Percentiles rank a stretch among this genome's conserved stretches.
Evolutionary conservation across 2,888 invertebrate genomes (phyloP).

Genomic region (Psylliodes chrysocephalus): DNA sequence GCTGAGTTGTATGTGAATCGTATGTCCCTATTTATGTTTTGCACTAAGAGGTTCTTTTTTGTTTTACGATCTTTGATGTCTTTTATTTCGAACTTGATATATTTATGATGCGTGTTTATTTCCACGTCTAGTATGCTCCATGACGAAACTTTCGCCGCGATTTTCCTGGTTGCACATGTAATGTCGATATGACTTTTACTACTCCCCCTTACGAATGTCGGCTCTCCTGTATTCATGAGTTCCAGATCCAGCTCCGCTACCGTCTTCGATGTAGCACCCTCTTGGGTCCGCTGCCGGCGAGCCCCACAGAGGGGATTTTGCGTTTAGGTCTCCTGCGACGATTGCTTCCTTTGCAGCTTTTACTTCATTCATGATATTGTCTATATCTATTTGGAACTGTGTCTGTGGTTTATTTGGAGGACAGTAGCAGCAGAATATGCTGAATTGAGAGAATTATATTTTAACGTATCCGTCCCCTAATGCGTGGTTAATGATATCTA

Average conservation of each 20-base stretch:
- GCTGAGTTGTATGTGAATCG: not conserved
- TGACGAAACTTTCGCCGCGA: not conserved
- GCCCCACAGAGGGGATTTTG: constrained; percentile 24
- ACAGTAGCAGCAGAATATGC: no score
- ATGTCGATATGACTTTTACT: not conserved
- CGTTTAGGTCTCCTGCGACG: constrained; percentile 16
- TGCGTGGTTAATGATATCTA: no score
- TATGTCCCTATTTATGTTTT: not conserved
- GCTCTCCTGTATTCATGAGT: not conserved
- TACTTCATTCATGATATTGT: no score
- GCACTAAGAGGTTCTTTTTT: not conserved
- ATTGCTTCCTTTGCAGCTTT: not conserved
- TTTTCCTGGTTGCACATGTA: not conserved
- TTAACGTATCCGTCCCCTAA: no score
- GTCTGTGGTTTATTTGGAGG: no score
- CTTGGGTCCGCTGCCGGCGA: constrained; percentile 9
- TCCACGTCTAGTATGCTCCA: not conserved
- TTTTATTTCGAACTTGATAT: not conserved
- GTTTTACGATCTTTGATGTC: not conserved
- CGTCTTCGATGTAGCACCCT: constrained; percentile 8
- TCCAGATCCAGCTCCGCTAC: not conserved
- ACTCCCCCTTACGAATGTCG: constrained; percentile 1
- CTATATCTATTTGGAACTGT: no score
- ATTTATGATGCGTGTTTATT: not conserved
- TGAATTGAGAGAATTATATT: no score